These are phyloP conservation scores for Sinotaia quadrata DNA, from an alignment of 2,888 invertebrate species.

Conservation along the genomic window DNA sequence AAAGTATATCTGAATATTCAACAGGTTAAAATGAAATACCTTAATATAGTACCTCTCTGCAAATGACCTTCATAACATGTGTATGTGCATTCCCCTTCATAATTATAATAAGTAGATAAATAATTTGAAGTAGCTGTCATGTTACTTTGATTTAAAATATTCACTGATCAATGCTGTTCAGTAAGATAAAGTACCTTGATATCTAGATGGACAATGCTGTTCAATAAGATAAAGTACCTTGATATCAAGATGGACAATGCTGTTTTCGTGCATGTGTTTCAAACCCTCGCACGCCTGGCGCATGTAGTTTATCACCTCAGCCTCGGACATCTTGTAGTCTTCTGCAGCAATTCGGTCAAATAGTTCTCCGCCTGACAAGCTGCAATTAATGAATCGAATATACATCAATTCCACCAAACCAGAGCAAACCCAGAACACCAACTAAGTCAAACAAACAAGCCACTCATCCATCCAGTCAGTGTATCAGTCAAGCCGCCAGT, in stretches of 20 bases:
- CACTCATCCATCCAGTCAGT: too few relatives aligned
- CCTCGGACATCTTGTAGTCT: slow-evolving; percentile 98
- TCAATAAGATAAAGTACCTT: slow-evolving; percentile 71
- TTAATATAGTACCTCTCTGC: too few relatives aligned
- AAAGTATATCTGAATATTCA: too few relatives aligned
- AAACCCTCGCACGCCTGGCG: slow-evolving; percentile 98
- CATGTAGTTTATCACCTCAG: slow-evolving; percentile 99
- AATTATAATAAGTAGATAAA: neutral
- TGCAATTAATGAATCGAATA: too few relatives aligned
- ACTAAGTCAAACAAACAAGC: too few relatives aligned
- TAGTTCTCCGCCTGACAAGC: slow-evolving; percentile 97
- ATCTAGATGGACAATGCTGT: neutral
- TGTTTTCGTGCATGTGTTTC: slow-evolving; percentile 99
- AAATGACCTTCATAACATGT: too few relatives aligned
- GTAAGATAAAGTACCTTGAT: neutral
- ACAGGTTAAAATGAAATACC: too few relatives aligned
- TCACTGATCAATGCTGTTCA: neutral
- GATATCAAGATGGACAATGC: slow-evolving; percentile 93
- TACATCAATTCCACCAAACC: too few relatives aligned
- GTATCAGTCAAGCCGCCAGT: too few relatives aligned
- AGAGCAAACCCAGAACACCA: too few relatives aligned
- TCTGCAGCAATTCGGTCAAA: slow-evolving; percentile 99
- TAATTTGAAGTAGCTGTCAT: neutral
- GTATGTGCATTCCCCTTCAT: too few relatives aligned
- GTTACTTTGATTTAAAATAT: neutral